A percentile compares a stretch with the other conserved stretches of the same genome.
phyloP scores from a whole-genome alignment of 2,113 vertebrate species.

The Agelaius tricolor region DNA sequence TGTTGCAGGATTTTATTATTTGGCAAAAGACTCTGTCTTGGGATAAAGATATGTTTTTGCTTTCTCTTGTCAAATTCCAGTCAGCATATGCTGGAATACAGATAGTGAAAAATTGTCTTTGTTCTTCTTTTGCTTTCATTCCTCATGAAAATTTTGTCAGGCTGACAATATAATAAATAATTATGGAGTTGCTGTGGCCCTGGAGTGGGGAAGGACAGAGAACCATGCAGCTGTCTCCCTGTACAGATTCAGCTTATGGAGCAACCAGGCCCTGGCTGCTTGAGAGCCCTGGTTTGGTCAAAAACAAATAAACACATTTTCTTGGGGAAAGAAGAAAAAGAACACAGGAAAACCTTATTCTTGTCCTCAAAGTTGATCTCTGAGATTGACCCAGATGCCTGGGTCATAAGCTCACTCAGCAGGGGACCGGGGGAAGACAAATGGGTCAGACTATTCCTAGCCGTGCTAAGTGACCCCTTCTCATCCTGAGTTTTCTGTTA shows the following conservation, averaged over 20 bases:
- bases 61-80: constrained; percentile 10
- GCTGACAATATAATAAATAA: constrained; percentile 47
- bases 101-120: constrained; percentile 49
- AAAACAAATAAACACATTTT: background rate
- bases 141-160: constrained; percentile 43
- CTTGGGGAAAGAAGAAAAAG: background rate
- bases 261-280: background rate
- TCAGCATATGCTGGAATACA: background rate
- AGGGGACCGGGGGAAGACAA: background rate
- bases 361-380: background rate
- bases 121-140: constrained; percentile 42
- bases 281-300: background rate
- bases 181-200: background rate
- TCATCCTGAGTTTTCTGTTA: background rate
- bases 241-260: background rate
- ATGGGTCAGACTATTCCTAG: background rate
- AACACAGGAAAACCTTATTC: background rate
- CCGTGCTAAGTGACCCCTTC: background rate
- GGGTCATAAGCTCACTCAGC: background rate
- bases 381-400: background rate
- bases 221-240: background rate
- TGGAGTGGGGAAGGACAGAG: background rate
- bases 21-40: background rate
- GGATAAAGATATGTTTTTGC: background rate
- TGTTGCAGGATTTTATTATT: constrained; percentile 21